These are phyloP conservation scores for Odocoileus hemionus DNA, from an alignment of 2,113 vertebrate genomes.

Conservation along the genomic window DNA sequence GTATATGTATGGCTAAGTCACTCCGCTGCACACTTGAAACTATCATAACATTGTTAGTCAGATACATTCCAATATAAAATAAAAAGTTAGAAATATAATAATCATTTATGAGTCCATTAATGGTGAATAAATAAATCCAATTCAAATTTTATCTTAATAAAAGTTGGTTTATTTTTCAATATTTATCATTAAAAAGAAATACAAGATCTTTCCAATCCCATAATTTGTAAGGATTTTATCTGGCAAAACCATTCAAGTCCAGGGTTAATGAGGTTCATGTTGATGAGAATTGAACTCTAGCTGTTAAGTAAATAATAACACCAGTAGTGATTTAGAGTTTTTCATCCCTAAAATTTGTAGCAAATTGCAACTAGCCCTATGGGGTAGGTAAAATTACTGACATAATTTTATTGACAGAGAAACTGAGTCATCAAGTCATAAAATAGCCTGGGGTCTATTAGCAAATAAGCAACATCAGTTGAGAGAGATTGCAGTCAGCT, in stretches of 20 bases:
- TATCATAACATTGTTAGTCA: neutral
- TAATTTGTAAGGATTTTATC: constrained; percentile 27
- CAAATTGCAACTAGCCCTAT: constrained; percentile 29
- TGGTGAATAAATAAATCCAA: neutral
- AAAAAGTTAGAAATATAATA: neutral
- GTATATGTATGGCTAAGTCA: neutral
- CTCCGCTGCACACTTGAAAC: neutral
- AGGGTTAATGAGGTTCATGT: constrained; percentile 54
- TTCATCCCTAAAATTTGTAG: constrained; percentile 51
- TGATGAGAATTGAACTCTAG: constrained; percentile 43
- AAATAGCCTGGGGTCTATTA: neutral
- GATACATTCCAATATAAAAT: neutral
- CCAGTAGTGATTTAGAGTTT: constrained; percentile 33
- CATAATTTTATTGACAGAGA: constrained; percentile 60
- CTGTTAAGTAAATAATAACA: constrained; percentile 64
- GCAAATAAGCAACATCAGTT: neutral
- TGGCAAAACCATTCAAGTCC: constrained; percentile 2
- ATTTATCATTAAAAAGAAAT: constrained; percentile 25
- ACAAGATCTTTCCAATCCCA: neutral
- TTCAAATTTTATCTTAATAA: constrained; percentile 18
- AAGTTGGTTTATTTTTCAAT: neutral
- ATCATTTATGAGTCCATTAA: neutral
- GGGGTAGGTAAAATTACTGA: constrained; percentile 48
- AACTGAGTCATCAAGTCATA: constrained; percentile 65
- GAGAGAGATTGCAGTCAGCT: neutral